phyloP scores from a whole-genome alignment of 1,140 invertebrate genomes.

The Heliconius himera region DNA sequence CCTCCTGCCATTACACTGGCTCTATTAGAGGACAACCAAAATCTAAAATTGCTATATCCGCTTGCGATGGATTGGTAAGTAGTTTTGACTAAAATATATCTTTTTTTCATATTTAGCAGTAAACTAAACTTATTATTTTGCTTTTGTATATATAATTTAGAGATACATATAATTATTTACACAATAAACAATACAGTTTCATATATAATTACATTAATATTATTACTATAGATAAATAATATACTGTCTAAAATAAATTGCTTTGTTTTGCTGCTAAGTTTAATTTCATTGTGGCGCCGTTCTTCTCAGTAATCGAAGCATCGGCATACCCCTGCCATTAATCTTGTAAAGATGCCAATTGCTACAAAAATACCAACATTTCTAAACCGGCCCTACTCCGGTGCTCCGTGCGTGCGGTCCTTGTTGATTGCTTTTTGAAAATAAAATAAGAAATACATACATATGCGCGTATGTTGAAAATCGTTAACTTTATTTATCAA shows the following conservation, averaged over 20 bases:
- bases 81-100: neutral
- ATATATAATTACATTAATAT: neutral
- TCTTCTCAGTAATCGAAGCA: conserved; percentile 35
- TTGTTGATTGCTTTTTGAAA: conserved; percentile 29
- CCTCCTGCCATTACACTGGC: conserved; percentile 89
- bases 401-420: conserved; percentile 31
- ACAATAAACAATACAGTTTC: too few relatives aligned
- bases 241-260: neutral
- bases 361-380: conserved; percentile 39
- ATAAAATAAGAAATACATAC: conserved; percentile 30
- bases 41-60: conserved; percentile 88
- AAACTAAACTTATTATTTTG: too few relatives aligned
- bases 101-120: neutral
- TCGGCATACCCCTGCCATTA: conserved; percentile 29
- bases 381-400: conserved; percentile 35
- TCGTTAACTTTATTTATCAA: conserved; percentile 29
- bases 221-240: neutral
- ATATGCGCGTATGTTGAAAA: conserved; percentile 20
- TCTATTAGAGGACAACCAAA: conserved; percentile 84
- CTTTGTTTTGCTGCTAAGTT: neutral
- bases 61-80: conserved; percentile 90
- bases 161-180: too few relatives aligned
- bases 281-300: conserved; percentile 7
- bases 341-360: conserved; percentile 40
- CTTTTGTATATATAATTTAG: too few relatives aligned